Percentiles rank a stretch among this genome's conserved stretches.
Evolutionary conservation across 2,797 vertebrate genomes (phyloP).

Genomic region (Chrosomus eos): DNA sequence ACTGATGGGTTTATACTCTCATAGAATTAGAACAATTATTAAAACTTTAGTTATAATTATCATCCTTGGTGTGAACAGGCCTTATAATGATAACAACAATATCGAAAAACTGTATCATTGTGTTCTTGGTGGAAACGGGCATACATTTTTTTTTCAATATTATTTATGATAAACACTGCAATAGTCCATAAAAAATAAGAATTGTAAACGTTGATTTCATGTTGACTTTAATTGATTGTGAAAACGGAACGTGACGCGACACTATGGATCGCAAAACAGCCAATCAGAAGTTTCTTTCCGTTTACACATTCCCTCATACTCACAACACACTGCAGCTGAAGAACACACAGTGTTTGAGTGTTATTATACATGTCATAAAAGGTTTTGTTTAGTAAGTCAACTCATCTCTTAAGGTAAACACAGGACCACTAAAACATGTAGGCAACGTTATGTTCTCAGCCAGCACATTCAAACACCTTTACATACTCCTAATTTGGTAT

Average conservation of each 20-base stretch:
- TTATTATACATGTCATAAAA: background rate
- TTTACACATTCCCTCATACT: background rate
- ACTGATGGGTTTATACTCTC: background rate
- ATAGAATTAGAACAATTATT: background rate
- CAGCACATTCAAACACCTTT: slow-evolving; percentile 1
- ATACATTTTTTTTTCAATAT: too few relatives aligned
- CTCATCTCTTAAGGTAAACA: slow-evolving; percentile 21
- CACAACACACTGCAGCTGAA: background rate
- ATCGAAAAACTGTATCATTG: too few relatives aligned
- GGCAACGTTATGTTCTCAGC: background rate
- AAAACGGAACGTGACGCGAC: background rate
- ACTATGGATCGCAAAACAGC: too few relatives aligned
- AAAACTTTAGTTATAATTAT: background rate
- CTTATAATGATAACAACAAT: background rate
- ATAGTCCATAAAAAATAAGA: background rate
- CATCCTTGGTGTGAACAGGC: background rate
- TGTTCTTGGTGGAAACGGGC: background rate
- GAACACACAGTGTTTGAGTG: background rate
- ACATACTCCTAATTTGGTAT: slow-evolving; percentile 44
- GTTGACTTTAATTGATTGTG: background rate
- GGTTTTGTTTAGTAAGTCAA: background rate
- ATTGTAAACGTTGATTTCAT: background rate
- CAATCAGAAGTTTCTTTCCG: background rate
- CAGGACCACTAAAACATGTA: background rate
- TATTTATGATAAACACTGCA: background rate